Evolutionary conservation across 2,888 invertebrate genomes (phyloP).

Genomic region (Trichopria drosophilae): DNA sequence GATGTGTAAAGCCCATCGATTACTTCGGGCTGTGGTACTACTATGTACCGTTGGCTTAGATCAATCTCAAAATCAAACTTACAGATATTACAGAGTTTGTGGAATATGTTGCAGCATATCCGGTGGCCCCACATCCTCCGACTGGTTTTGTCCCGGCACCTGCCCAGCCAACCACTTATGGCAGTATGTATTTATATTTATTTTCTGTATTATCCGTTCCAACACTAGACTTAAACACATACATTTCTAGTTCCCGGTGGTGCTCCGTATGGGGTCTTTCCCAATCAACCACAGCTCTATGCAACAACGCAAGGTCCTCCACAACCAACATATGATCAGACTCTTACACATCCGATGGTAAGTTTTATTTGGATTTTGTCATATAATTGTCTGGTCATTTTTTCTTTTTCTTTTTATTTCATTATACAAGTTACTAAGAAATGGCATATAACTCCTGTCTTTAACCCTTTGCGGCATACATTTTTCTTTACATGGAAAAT

Average conservation of each 20-base stretch:
- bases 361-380: constrained; percentile 48
- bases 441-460: no score
- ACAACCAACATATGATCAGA: constrained; percentile 70
- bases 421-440: no score
- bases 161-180: constrained; percentile 55
- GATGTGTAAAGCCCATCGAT: constrained; percentile 24
- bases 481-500: no score
- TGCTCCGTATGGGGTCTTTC: constrained; percentile 65
- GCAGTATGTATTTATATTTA: constrained; percentile 43
- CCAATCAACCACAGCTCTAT: constrained; percentile 66
- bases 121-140: constrained; percentile 57
- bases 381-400: constrained; percentile 3
- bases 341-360: constrained; percentile 66
- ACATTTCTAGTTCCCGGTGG: constrained; percentile 63
- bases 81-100: constrained; percentile 26
- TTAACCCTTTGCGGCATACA: no score
- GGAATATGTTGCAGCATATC: constrained; percentile 57
- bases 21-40: constrained; percentile 52
- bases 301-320: constrained; percentile 69
- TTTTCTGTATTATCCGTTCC: no score
- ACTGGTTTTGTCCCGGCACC: constrained; percentile 57
- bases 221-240: background rate
- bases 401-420: no score
- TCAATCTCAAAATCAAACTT: constrained; percentile 30
- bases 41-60: constrained; percentile 52